Evolutionary conservation across 2,888 invertebrate genomes (phyloP).

Genomic region (Gortyna flavago): DNA sequence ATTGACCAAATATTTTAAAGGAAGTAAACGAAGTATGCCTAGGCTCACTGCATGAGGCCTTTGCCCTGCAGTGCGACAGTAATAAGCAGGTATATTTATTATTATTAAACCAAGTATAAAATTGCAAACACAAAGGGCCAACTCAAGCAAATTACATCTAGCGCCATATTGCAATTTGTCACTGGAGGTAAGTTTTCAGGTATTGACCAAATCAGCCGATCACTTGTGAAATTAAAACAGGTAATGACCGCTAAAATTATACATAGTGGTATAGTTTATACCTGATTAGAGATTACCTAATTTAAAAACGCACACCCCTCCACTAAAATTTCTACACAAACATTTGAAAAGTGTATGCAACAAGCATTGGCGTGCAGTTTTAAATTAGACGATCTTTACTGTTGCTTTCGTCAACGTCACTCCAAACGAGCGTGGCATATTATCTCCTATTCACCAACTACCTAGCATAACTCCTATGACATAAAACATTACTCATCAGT

Average conservation of each 20-base stretch:
- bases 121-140: neutral
- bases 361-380: neutral
- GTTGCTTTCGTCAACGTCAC: constrained; percentile 16
- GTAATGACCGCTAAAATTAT: neutral
- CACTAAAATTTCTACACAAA: neutral
- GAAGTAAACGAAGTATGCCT: neutral
- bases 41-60: no score
- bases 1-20: neutral
- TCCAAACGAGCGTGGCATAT: neutral
- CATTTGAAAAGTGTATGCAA: neutral
- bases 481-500: constrained; percentile 68
- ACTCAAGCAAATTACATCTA: neutral
- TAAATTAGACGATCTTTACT: neutral
- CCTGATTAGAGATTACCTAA: neutral
- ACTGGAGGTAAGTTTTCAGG: neutral
- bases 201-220: neutral
- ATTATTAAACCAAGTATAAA: neutral
- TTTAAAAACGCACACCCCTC: neutral
- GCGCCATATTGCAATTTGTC: neutral
- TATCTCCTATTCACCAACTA: constrained; percentile 42
- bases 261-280: neutral
- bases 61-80: neutral
- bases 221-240: neutral
- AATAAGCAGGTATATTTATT: neutral
- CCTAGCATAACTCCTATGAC: constrained; percentile 61